A percentile compares a stretch with the other conserved stretches of the same genome.
Conservation (phyloP, 2,113 vertebrate genomes). For the Brienomyrus brachyistius region DNA sequence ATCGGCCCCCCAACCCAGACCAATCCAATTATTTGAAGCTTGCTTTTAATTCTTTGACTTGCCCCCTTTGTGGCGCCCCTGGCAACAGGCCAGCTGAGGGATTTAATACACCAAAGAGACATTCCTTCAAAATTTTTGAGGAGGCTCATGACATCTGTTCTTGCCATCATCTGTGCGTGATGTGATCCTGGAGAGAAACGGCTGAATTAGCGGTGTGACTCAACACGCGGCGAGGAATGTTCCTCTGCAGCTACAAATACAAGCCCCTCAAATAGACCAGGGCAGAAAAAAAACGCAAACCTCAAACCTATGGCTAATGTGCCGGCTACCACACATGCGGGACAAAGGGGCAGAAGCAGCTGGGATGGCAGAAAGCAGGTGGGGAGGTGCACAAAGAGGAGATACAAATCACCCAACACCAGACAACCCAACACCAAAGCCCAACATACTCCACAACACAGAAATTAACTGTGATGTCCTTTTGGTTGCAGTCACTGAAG, state of each 20-base stretch:
- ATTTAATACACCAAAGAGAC: neutral
- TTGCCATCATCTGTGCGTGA: neutral
- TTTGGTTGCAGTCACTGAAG: neutral
- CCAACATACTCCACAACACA: neutral
- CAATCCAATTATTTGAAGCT: neutral
- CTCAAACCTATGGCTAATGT: neutral
- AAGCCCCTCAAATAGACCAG: conserved; percentile 10
- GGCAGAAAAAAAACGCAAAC: neutral
- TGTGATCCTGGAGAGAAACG: neutral
- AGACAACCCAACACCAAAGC: no score
- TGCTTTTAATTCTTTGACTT: neutral
- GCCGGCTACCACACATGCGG: neutral
- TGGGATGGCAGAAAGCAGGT: neutral
- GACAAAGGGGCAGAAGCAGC: neutral
- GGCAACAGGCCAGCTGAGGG: neutral
- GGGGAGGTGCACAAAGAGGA: neutral
- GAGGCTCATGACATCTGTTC: neutral
- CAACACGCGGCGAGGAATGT: neutral
- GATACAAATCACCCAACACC: neutral
- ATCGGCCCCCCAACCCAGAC: neutral
- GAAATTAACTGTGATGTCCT: neutral
- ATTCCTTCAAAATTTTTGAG: neutral
- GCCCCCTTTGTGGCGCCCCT: neutral
- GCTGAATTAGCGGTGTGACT: neutral
- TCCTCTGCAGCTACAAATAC: neutral